These are phyloP conservation scores for Girardinichthys multiradiatus DNA, from an alignment of 2,113 vertebrate genomes.

Conservation along the genomic window DNA sequence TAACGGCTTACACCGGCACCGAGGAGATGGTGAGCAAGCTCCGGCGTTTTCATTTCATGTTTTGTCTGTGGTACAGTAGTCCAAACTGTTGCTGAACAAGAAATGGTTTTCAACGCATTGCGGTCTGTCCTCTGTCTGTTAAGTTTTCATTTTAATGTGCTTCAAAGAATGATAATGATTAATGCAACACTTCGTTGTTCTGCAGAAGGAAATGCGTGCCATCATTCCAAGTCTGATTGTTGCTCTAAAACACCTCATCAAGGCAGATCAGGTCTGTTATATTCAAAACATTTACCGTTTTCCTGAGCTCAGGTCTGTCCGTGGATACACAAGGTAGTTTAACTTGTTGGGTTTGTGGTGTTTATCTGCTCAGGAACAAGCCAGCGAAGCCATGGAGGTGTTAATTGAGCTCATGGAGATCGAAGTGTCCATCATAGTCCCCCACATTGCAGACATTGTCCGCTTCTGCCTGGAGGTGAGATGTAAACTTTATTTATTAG, in stretches of 20 bases:
- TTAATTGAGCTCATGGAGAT: constrained; percentile 90
- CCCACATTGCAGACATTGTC: constrained; percentile 83
- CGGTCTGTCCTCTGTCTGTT: too few species aligned
- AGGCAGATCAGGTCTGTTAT: constrained; percentile 81
- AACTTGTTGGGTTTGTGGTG: neutral
- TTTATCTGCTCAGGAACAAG: constrained; percentile 79
- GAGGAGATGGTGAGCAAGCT: constrained; percentile 82
- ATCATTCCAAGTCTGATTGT: constrained; percentile 83
- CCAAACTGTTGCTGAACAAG: too few species aligned
- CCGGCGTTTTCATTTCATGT: neutral
- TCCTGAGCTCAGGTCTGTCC: neutral
- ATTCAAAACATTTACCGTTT: neutral
- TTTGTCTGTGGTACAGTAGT: neutral
- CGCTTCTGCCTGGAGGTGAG: constrained; percentile 85
- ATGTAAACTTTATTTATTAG: neutral
- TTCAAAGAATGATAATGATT: neutral
- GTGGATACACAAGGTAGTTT: neutral
- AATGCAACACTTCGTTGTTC: neutral
- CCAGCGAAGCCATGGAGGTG: constrained; percentile 88
- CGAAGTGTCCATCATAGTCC: constrained; percentile 84
- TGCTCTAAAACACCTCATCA: constrained; percentile 83
- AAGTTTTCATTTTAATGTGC: too few species aligned
- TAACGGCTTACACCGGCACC: constrained; percentile 76
- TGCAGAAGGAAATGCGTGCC: constrained; percentile 80
- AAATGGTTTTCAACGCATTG: too few species aligned